Percentiles rank a stretch among this genome's conserved stretches.
Evolutionary conservation across 2,888 invertebrate genomes (phyloP).

Genomic region (Ophion costatus): DNA sequence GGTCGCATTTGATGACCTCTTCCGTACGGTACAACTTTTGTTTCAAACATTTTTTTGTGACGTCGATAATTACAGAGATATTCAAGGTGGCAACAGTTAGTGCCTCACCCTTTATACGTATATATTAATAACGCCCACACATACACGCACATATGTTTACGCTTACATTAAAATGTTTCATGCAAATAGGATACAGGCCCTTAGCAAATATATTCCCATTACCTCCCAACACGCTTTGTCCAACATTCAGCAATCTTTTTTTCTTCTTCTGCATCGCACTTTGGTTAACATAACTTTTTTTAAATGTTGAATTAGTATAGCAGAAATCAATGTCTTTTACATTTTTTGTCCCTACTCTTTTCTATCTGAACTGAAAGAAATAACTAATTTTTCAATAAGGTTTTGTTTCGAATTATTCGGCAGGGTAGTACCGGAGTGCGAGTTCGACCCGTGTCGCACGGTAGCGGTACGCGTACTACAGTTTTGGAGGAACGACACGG

Average conservation of each 20-base stretch:
- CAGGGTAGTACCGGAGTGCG: constrained; percentile 50
- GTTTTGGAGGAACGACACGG: constrained; percentile 36
- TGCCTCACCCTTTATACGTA: too few relatives aligned
- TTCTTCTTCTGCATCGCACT: not conserved
- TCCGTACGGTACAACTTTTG: too few relatives aligned
- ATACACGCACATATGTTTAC: not conserved
- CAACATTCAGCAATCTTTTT: constrained; percentile 32
- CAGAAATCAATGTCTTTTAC: not conserved
- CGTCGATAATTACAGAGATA: too few relatives aligned
- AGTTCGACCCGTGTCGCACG: constrained; percentile 78
- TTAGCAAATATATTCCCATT: constrained; percentile 57
- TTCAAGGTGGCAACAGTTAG: too few relatives aligned
- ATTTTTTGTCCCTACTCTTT: not conserved
- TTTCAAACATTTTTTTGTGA: too few relatives aligned
- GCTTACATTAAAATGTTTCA: constrained; percentile 35
- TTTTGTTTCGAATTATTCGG: not conserved
- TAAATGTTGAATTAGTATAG: not conserved
- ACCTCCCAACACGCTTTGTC: constrained; percentile 34
- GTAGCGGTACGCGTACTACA: constrained; percentile 80
- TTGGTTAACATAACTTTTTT: constrained; percentile 10
- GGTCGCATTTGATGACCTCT: too few relatives aligned
- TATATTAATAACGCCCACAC: not conserved
- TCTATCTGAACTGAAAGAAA: not conserved
- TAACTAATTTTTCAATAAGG: not conserved
- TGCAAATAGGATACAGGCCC: constrained; percentile 29